Evolutionary conservation across 1,140 invertebrate genomes (phyloP).

Genomic region (Nixonia krombeini): DNA sequence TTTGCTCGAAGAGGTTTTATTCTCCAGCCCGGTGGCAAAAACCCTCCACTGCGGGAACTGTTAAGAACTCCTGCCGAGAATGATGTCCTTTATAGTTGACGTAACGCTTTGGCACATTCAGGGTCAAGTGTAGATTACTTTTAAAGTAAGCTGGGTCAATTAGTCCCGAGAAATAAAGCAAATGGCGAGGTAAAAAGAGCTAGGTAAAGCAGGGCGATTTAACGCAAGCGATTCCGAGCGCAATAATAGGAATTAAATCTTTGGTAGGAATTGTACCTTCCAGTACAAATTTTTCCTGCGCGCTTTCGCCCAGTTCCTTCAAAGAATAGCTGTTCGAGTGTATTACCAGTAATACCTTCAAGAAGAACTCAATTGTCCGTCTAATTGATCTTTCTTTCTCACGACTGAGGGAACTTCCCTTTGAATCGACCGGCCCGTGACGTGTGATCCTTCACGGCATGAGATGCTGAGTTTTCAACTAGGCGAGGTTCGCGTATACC

Average conservation of each 20-base stretch:
- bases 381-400: conserved; percentile 63
- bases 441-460: conserved; percentile 21
- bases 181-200: conserved; percentile 9
- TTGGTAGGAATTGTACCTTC: conserved; percentile 11
- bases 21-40: neutral
- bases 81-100: conserved; percentile 29
- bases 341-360: conserved; percentile 53
- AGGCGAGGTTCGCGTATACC: too few species aligned
- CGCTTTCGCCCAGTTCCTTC: conserved; percentile 22
- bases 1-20: neutral
- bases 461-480: neutral
- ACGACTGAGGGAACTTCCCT: conserved; percentile 15
- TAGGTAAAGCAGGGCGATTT: conserved; percentile 27
- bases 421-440: conserved; percentile 25
- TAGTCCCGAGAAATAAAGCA: conserved; percentile 27
- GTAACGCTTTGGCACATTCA: conserved; percentile 18
- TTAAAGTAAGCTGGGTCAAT: conserved; percentile 44
- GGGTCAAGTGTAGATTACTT: conserved; percentile 47
- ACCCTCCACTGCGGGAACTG: neutral
- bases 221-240: conserved; percentile 28
- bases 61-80: conserved; percentile 2
- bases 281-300: conserved; percentile 13
- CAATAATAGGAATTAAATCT: conserved; percentile 42
- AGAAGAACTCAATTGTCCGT: conserved; percentile 59
- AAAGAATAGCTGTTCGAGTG: conserved; percentile 25